Percentiles rank a stretch among this genome's conserved stretches.
These are phyloP conservation scores for Ichneumon xanthorius DNA, from an alignment of 2,888 invertebrate genomes.

Conservation along the genomic window DNA sequence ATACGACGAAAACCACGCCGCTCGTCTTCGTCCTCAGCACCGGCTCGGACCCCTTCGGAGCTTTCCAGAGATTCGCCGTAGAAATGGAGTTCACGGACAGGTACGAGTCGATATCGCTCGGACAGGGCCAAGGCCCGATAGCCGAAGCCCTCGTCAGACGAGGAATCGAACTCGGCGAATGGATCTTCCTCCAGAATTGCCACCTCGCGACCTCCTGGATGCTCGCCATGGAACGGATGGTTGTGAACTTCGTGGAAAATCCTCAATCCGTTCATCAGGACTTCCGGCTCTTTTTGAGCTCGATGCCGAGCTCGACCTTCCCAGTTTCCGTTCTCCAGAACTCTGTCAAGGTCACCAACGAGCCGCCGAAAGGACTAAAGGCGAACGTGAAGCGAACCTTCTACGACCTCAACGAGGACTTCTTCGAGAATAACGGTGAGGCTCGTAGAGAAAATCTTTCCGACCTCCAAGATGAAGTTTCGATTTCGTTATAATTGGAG, in stretches of 20 bases:
- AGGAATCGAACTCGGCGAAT: slow-evolving; percentile 91
- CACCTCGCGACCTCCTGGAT: slow-evolving; percentile 98
- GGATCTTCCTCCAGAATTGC: slow-evolving; percentile 96
- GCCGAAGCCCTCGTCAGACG: slow-evolving; percentile 92
- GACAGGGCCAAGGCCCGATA: slow-evolving; percentile 95
- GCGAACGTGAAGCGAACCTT: slow-evolving; percentile 95
- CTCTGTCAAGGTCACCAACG: slow-evolving; percentile 97
- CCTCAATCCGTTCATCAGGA: slow-evolving; percentile 88
- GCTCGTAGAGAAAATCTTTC: slow-evolving; percentile 29
- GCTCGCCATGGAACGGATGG: slow-evolving; percentile 92
- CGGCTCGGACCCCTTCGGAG: slow-evolving; percentile 95
- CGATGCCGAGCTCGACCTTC: slow-evolving; percentile 94
- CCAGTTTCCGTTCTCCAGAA: slow-evolving; percentile 97
- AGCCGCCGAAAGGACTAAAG: slow-evolving; percentile 96
- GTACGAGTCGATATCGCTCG: slow-evolving; percentile 94
- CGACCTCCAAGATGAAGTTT: background rate
- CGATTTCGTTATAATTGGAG: background rate
- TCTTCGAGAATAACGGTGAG: slow-evolving; percentile 93
- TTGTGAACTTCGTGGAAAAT: slow-evolving; percentile 90
- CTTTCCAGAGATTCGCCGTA: slow-evolving; percentile 92
- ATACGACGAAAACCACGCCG: slow-evolving; percentile 91
- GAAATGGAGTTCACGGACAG: slow-evolving; percentile 90
- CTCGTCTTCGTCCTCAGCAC: slow-evolving; percentile 94
- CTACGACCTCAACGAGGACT: slow-evolving; percentile 90
- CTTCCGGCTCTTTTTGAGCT: slow-evolving; percentile 94